Conservation (phyloP, 92 coral and sea anemone genomes). For the Phenganax subtilis region DNA sequence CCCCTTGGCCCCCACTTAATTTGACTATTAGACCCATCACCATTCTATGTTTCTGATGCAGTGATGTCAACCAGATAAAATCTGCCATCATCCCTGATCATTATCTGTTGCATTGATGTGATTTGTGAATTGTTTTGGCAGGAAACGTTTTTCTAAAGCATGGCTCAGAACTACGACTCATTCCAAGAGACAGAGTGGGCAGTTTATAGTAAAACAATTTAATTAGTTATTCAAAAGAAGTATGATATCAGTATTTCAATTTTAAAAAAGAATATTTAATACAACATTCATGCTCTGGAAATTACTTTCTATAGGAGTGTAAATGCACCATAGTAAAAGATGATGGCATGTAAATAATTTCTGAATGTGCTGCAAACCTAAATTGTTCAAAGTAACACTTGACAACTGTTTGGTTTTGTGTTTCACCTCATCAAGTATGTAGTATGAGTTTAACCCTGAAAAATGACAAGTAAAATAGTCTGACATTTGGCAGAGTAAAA, state of each 20-base stretch:
- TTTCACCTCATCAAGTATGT: too few relatives aligned
- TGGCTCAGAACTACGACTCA: constrained; percentile 95
- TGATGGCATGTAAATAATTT: not conserved
- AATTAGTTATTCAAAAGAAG: too few relatives aligned
- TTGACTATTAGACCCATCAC: too few relatives aligned
- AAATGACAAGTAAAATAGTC: too few relatives aligned
- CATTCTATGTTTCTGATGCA: too few relatives aligned
- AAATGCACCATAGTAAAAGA: not conserved
- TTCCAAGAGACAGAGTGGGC: constrained; percentile 98
- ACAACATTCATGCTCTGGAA: not conserved
- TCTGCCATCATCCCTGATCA: not conserved
- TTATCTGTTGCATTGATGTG: not conserved
- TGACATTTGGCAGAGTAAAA: too few relatives aligned
- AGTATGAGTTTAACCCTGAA: too few relatives aligned
- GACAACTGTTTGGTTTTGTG: too few relatives aligned
- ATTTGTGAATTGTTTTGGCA: constrained; percentile 29
- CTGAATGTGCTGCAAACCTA: too few relatives aligned
- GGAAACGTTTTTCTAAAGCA: constrained; percentile 96
- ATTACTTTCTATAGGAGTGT: not conserved
- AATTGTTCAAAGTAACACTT: too few relatives aligned
- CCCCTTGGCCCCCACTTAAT: too few relatives aligned
- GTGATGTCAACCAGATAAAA: not conserved
- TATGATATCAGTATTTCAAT: not conserved
- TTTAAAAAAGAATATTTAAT: constrained; percentile 12
- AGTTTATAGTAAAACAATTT: not conserved